Percentiles rank a stretch among this genome's conserved stretches.
These are phyloP conservation scores for Sapajus apella DNA, from an alignment of 2,113 vertebrate species.

Conservation along the genomic window DNA sequence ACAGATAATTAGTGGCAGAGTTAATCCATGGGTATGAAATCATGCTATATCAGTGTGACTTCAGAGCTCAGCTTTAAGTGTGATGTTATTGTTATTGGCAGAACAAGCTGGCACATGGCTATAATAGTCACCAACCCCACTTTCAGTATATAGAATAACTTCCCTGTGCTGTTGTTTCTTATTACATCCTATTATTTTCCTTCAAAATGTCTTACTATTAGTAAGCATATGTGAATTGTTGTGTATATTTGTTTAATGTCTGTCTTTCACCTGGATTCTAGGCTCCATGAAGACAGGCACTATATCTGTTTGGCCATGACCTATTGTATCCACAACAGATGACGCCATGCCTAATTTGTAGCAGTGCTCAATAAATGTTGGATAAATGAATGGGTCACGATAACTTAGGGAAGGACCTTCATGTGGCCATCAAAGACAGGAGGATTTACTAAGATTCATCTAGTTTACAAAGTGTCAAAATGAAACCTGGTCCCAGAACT, in stretches of 20 bases:
- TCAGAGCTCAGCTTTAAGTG: neutral
- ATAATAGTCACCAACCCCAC: neutral
- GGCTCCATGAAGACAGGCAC: neutral
- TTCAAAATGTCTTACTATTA: neutral
- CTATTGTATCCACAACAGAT: neutral
- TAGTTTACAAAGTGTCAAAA: neutral
- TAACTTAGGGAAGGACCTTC: neutral
- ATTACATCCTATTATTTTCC: neutral
- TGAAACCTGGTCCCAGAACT: neutral
- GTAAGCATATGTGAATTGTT: neutral
- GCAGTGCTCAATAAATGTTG: neutral
- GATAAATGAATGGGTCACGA: neutral
- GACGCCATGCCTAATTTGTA: neutral
- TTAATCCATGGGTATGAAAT: neutral
- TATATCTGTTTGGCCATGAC: neutral
- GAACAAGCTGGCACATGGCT: neutral
- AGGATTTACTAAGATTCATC: neutral
- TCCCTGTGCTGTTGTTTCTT: neutral
- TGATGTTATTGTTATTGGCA: neutral
- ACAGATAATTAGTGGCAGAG: constrained; percentile 22
- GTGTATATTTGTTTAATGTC: neutral
- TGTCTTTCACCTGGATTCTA: neutral
- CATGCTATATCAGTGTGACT: neutral
- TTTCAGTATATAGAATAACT: neutral
- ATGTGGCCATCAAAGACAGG: neutral